These are phyloP conservation scores for Salmo trutta DNA, from an alignment of 2,797 vertebrate genomes.

Conservation along the genomic window DNA sequence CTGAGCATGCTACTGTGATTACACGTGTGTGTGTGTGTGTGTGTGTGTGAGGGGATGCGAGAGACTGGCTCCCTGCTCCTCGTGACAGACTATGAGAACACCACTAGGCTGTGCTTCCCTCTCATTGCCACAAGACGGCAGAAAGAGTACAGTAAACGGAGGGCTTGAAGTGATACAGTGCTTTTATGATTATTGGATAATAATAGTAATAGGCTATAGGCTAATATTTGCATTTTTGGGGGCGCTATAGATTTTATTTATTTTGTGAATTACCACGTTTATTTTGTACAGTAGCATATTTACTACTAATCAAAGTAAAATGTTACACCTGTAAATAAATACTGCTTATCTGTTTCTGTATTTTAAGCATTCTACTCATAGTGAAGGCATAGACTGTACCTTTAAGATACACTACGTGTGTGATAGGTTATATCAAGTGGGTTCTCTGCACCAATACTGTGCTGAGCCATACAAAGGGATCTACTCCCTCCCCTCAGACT, in stretches of 20 bases:
- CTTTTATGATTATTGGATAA: neutral
- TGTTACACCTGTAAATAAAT: neutral
- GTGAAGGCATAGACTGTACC: neutral
- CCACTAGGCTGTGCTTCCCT: constrained; percentile 11
- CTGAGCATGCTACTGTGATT: neutral
- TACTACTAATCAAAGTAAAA: neutral
- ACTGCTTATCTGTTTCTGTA: neutral
- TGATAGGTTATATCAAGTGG: constrained; percentile 8
- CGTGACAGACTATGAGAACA: neutral
- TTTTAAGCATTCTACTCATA: neutral
- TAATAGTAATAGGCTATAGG: neutral
- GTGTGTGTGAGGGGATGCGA: constrained; percentile 1
- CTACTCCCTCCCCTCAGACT: constrained; percentile 35
- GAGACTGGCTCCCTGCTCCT: neutral
- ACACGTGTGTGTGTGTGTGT: neutral
- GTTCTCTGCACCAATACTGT: constrained; percentile 33
- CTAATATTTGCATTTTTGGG: neutral
- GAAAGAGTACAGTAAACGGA: neutral
- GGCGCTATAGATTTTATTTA: neutral
- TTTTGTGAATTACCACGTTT: neutral
- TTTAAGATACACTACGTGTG: constrained; percentile 4
- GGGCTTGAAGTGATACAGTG: neutral
- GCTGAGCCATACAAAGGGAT: constrained; percentile 30
- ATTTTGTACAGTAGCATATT: neutral
- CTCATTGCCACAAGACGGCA: constrained; percentile 17